phyloP scores from a whole-genome alignment of 2,888 invertebrate genomes.

The Lasioglossum lativentre region DNA sequence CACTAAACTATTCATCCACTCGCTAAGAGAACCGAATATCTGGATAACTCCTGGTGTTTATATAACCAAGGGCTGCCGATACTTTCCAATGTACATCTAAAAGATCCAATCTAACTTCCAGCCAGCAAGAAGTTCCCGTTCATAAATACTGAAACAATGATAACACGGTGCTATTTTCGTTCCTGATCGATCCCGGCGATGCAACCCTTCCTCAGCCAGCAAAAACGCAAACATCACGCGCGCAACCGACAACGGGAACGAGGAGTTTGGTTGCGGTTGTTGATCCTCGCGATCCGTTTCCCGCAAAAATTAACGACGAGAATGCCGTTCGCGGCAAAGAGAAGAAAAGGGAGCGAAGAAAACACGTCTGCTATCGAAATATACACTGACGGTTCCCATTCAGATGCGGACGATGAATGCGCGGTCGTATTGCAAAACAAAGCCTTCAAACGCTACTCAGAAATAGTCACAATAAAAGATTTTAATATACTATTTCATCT shows the following conservation, averaged over 20 bases:
- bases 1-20: not conserved
- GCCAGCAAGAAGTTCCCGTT: not conserved
- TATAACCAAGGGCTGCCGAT: not conserved
- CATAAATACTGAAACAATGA: slow-evolving; percentile 9
- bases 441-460: not conserved
- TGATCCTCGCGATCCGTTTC: slow-evolving; percentile 13
- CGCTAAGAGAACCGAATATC: not conserved
- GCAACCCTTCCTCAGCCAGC: not conserved
- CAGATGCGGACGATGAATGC: not conserved
- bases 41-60: not conserved
- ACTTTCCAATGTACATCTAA: not conserved
- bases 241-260: not conserved
- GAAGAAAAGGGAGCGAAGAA: slow-evolving; percentile 31
- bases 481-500: not conserved
- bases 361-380: not conserved
- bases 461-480: not conserved
- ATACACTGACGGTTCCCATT: not conserved
- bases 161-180: not conserved
- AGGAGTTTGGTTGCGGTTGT: not conserved
- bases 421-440: not conserved
- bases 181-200: not conserved
- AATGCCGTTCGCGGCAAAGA: slow-evolving; percentile 4
- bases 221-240: slow-evolving; percentile 2
- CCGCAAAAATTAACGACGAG: slow-evolving; percentile 24
- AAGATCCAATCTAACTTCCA: slow-evolving; percentile 5